Evolutionary conservation across 2,797 vertebrate species (phyloP), one percentile per base, ranked within the genome.

Genomic region (Phrynocephalus forsythii): DNA sequence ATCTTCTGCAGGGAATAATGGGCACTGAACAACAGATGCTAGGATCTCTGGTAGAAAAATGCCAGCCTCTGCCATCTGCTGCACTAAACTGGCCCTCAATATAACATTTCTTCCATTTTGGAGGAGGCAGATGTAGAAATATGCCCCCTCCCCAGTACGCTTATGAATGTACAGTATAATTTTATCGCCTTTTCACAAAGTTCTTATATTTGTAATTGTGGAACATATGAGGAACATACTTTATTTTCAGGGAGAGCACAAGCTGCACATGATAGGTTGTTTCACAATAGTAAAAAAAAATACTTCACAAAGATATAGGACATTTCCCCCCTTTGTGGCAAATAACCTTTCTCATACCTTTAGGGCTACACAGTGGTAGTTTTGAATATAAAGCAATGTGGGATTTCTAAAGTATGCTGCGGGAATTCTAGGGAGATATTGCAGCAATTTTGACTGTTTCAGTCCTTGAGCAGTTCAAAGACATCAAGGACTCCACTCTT

Each of bases 391-490:
- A 73, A 90, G 86, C 63, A 60, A n/a, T 91, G 89, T 92, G 84
- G 88, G 83, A 89, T 88, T 30, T 5, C 82, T 86, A 60, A 81
- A 83, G 83, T 88, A 85, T 85, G 92, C 91, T 90, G 67, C 84
- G 82, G 67, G 30, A 82, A 88, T 93, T 93, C 95, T 94, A 84
- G 38, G 86, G 93, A 88, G 89, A 92, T 63, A 63, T 87, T 92
- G 72, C 60, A 94, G 68, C 66, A 90, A 80, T 30, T 84, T 2
- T 1, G 1, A 5, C 11, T 6, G 2, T 9, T 38, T 16, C 30
- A 81, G 16, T 93, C 88, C 86, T 24, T 93, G 91, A 95, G 86
- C 66, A 79, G 48, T 94, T 90, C 93, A 91, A 93, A 95, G 91
- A 85, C n/a, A 22, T 85, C 90, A 86, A 87, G 2, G 4, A 13